Conservation (phyloP, 1,140 invertebrate species). For the Bacillus rossius region DNA sequence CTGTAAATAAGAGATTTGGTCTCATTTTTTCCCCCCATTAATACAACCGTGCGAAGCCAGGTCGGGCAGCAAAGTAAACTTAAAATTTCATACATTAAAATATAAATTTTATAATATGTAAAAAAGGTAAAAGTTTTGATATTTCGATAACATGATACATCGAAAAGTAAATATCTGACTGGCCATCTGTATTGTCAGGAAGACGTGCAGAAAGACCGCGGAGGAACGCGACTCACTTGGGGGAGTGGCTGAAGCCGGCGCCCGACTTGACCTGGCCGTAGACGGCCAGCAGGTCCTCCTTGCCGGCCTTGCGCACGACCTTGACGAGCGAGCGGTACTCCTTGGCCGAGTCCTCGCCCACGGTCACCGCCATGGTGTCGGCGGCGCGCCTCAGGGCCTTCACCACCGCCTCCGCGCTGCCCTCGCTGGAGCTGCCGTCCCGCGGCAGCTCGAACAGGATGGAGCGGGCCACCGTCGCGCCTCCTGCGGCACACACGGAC, state of each 20-base stretch:
- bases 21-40: too few species aligned
- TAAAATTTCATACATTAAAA: too few species aligned
- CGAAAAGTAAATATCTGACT: background rate
- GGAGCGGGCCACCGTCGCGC: constrained; percentile 41
- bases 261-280: constrained; percentile 55
- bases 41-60: too few species aligned
- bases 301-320: constrained; percentile 53
- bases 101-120: too few species aligned
- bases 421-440: constrained; percentile 42
- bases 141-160: too few species aligned
- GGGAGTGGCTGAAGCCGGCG: constrained; percentile 39
- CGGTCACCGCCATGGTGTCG: constrained; percentile 49
- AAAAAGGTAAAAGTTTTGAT: too few species aligned
- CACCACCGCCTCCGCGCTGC: constrained; percentile 46
- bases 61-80: too few species aligned
- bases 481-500: too few species aligned
- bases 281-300: constrained; percentile 61
- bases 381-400: constrained; percentile 50
- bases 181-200: too few species aligned
- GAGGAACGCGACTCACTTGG: too few species aligned
- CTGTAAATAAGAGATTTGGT: too few species aligned
- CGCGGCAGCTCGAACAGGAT: constrained; percentile 69
- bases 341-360: constrained; percentile 56
- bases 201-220: too few species aligned
- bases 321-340: constrained; percentile 61